A percentile compares a stretch with the other conserved stretches of the same genome.
phyloP scores from a whole-genome alignment of 2,797 vertebrate species.

The Sciaenops ocellatus region DNA sequence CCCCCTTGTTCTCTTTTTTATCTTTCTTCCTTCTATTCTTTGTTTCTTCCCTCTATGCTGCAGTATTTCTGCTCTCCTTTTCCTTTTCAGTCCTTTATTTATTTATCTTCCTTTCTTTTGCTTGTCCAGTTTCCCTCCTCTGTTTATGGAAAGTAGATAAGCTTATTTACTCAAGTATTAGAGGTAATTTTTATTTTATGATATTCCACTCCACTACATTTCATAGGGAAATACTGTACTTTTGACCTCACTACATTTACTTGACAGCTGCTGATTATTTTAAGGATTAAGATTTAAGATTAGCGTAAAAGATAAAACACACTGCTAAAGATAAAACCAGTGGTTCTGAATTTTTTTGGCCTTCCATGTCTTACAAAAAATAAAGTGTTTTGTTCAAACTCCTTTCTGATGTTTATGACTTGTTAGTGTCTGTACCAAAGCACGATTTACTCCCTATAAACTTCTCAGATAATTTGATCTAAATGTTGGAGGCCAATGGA shows the following conservation, averaged over 20 bases:
- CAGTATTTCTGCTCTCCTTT: neutral
- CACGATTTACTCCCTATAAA: neutral
- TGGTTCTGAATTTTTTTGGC: neutral
- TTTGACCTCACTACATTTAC: constrained; percentile 17
- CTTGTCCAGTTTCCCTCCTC: neutral
- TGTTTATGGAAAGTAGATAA: neutral
- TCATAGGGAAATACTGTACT: neutral
- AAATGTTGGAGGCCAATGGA: neutral
- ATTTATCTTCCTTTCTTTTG: neutral
- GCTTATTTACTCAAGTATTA: neutral
- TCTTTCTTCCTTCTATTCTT: neutral
- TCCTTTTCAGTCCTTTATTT: neutral
- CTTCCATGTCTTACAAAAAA: neutral
- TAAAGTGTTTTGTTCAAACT: neutral
- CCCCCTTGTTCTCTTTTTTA: neutral
- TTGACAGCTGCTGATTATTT: neutral
- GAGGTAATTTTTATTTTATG: neutral
- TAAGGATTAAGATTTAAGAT: neutral
- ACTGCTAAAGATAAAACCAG: neutral
- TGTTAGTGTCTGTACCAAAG: neutral
- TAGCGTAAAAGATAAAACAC: neutral
- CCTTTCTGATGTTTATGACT: neutral
- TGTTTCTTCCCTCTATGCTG: neutral
- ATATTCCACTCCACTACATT: neutral
- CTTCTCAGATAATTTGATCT: neutral